A percentile compares a stretch with the other conserved stretches of the same genome.
Conservation (phyloP, 1,140 invertebrate genomes). For the Pemphigus obesinymphae region DNA sequence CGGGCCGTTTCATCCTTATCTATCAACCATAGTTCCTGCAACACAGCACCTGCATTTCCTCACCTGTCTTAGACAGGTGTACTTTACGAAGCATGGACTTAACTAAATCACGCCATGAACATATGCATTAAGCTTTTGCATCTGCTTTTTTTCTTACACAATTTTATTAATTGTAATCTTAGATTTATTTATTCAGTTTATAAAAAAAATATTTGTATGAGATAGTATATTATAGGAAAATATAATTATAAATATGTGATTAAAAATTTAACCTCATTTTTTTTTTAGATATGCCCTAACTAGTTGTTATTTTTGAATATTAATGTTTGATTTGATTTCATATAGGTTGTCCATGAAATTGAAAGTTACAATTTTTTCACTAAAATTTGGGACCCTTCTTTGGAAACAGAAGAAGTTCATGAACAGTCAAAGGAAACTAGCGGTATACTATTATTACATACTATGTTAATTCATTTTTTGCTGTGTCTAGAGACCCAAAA, state of each 20-base stretch:
- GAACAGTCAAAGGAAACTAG: background rate
- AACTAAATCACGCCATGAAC: background rate
- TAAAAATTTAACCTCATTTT: too few species aligned
- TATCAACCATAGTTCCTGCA: constrained; percentile 40
- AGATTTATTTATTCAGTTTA: too few species aligned
- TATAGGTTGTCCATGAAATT: constrained; percentile 43
- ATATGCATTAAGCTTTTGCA: constrained; percentile 13
- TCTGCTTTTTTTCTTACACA: background rate
- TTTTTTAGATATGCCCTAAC: too few species aligned
- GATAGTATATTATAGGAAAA: too few species aligned
- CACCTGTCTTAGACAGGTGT: constrained; percentile 27
- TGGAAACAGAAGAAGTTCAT: constrained; percentile 16
- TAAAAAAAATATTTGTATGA: too few species aligned
- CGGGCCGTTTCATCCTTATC: constrained; percentile 34
- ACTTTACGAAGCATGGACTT: constrained; percentile 28
- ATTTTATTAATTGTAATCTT: background rate
- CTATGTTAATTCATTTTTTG: too few species aligned
- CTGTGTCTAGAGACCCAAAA: too few species aligned
- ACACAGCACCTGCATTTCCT: constrained; percentile 42
- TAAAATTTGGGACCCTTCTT: constrained; percentile 45
- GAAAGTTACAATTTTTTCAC: constrained; percentile 48
- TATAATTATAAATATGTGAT: too few species aligned
- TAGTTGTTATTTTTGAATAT: too few species aligned
- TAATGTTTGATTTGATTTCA: background rate
- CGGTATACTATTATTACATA: background rate